Evolutionary conservation across 2,888 invertebrate genomes (phyloP).

Genomic region (Chirona hameri): DNA sequence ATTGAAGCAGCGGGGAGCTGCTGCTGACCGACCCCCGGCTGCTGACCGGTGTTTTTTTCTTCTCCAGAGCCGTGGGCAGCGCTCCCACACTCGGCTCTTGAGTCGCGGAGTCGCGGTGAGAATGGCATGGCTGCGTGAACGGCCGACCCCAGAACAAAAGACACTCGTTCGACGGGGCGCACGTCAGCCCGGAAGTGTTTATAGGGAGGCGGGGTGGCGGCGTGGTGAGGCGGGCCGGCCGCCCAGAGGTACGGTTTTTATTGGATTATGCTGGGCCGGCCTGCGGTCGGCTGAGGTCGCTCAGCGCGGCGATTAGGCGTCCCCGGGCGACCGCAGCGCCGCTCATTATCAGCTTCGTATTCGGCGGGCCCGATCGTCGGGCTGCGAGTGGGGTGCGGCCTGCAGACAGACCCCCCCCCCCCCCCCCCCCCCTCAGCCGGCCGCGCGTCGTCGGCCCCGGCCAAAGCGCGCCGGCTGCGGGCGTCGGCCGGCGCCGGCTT

Average conservation of each 20-base stretch:
- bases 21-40: too few relatives aligned
- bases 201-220: neutral
- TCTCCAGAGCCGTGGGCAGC: neutral
- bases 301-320: neutral
- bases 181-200: conserved; percentile 6
- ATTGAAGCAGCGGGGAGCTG: too few relatives aligned
- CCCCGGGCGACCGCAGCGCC: neutral
- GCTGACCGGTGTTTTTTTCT: neutral
- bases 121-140: neutral
- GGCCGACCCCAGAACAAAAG: conserved; percentile 2
- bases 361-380: neutral
- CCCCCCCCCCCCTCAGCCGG: too few relatives aligned
- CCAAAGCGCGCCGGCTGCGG: too few relatives aligned
- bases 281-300: neutral
- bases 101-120: neutral
- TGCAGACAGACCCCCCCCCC: too few relatives aligned
- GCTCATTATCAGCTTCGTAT: neutral
- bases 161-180: neutral
- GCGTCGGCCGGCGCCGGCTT: neutral
- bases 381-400: neutral
- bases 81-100: neutral
- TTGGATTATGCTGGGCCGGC: neutral
- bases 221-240: neutral
- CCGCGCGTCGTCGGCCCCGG: too few relatives aligned
- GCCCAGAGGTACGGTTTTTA: neutral